Base-by-base conservation (phyloP, 2,113 vertebrate species). In the Dromaius novaehollandiae region DNA sequence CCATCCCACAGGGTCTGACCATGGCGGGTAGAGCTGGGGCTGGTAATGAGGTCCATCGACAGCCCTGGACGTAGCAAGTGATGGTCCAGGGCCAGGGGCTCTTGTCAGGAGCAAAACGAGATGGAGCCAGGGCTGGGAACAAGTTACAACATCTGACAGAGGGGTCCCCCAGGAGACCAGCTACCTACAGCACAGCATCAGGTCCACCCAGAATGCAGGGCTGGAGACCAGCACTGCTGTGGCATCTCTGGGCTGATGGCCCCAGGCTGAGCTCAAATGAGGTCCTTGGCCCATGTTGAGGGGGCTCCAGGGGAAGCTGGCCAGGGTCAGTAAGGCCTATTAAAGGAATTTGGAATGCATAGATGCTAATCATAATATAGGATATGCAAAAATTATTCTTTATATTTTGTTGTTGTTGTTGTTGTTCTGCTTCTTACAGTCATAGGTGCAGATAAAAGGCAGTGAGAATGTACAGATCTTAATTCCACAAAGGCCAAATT, bases 1-100 rank as follows among this genome's bases (percentile, higher is more conserved):
- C 25, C 50, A 40, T 38, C 26, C 26, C n/a, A 30, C 50, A 38
- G 48, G 34, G 3, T 60, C 60, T 38, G 60, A 69, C 50, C 13
- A n/a, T 0, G 0, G 18, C 22, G 40, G 25, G 16, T 19, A 83
- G 76, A 71, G 30, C 21, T 15, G 1, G 8, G 21, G 28, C 1
- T 16, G 1, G 0, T 32, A 66, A 70, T 20, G 46, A 56, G 15
- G 11, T 34, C 84, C 55, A 13, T 1, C 9, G 8, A 10, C 9
- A 74, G 50, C 26, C 64, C 13, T n/a, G 64, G 69, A 46, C 26
- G 30, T 13, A 8, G 28, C 36, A 9, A 56, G 60, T 6, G 15
- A 60, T 44, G 42, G 78, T 50, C 13, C 8, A 51, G n/a, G 5
- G 6, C 34, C 60, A 25, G 20, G 11, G n/a, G 6, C 19, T 63